Base-by-base conservation (phyloP, 2,797 vertebrate genomes). In the Siniperca scherzeri region DNA sequence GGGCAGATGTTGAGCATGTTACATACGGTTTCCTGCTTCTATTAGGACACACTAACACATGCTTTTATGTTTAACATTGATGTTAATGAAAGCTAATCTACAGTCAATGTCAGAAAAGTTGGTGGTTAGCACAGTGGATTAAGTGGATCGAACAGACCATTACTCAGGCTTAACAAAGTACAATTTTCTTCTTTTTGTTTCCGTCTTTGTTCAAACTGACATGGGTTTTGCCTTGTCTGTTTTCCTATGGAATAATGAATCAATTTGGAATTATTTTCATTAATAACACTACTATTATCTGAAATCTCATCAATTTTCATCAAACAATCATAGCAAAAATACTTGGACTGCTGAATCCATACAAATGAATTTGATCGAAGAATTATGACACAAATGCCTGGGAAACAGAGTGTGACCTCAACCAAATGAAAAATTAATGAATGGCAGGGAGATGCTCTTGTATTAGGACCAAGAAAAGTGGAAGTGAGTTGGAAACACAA, bases 401-500 rank as follows among this genome's bases (percentile, higher is more conserved):
- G 17, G 25, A 77, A 72, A 36, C 40, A 10, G 56, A 80, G 33
- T 30, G 33, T 36, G 67, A 61, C 55, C 14, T 25, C 33, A 67
- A 67, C 36, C 30, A 57, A 78, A 77, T 25, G 27, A 79, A 77
- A 64, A 36, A 55, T 0, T 50, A 36, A 77, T 65, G 74, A 82
- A 83, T 77, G 84, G 30, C 67, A 70, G 68, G 55, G 48, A 86
- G 74, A 76, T 82, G 86, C 61, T 64, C 36, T 30, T 61, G 27
- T 42, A 55, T 73, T 83, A 78, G 72, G 60, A 27, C 73, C 44
- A 71, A 80, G 52, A 40, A 40, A 66, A 61, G 68, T 8, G 52
- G 30, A 25, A 38, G 74, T 80, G 78, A 92, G 76, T 62, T 48
- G 33, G 66, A 81, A 64, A 81, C 30, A 74, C 57, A 72, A 87